Base-by-base conservation (phyloP, 1,140 invertebrate species). In the Acyrthosiphon pisum region DNA sequence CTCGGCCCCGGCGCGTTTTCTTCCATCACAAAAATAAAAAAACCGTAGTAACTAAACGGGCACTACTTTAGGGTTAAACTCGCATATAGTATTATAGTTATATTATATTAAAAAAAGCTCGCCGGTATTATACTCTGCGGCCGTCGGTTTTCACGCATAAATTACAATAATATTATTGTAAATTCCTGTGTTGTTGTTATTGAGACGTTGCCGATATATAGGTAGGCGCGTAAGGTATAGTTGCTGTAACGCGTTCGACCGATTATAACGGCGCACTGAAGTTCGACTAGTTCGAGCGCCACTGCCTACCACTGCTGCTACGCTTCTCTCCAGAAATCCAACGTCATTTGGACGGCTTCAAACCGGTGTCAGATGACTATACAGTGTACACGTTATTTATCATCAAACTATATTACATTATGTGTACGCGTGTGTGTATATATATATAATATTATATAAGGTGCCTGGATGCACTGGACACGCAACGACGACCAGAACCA, bases 291-390 rank as follows among this genome's bases (percentile, higher is more conserved):
- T 48, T 48, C 46, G 11, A 60, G 20, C 22, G 26, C 8, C 46
- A 26, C 41, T 35, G 48, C 11, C 18, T 4, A 41, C 41, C 2
- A 4, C 41, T 3, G 26, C 23, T 11, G 0, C 11, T 9, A 90
- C 26, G 89, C 1, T 81, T 50, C 90, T 81, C 35, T 68, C 68
- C 30, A 48, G 90, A 91, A 91, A 91, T 81, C 53, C 46, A 30
- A 37, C 30, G n/a, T 23, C 44, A 86, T 93, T 93, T 93, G 46
- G 68, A 93, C 48, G 91, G 91, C 91, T 93, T 93, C 91, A 35
- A 83, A 41, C 37, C 76, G 91, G 91, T 93, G 35, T 93, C 91
- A 8, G n/a, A 83, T 93, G 37, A 93, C 81, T 44, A 41, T 41
- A 41, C 41, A 41, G 41, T 4, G 35, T 90, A 30, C 37, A 41